These are phyloP conservation scores for Neomicropteryx cornuta DNA, from an alignment of 1,140 invertebrate genomes.

Conservation along the genomic window DNA sequence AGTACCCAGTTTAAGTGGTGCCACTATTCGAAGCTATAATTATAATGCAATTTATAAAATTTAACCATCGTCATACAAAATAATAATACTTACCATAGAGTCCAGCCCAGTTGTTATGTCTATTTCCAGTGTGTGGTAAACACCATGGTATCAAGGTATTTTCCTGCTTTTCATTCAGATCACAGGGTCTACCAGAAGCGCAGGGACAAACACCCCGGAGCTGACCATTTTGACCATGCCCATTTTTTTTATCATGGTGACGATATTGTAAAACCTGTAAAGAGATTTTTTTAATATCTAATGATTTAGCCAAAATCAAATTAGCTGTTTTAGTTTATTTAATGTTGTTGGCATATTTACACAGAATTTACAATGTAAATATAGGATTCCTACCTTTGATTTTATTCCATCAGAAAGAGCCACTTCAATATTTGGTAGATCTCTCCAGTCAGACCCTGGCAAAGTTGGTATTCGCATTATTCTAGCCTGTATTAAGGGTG, in stretches of 20 bases:
- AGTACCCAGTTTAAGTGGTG: too few relatives aligned
- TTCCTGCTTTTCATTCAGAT: slow-evolving; percentile 64
- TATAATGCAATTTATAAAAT: too few relatives aligned
- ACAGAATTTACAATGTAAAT: too few relatives aligned
- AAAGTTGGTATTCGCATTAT: slow-evolving; percentile 65
- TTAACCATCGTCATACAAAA: background rate
- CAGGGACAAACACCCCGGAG: slow-evolving; percentile 74
- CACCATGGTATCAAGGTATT: slow-evolving; percentile 88
- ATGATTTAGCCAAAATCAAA: background rate
- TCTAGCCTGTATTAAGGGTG: slow-evolving; percentile 63
- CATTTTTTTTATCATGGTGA: slow-evolving; percentile 61
- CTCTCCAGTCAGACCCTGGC: slow-evolving; percentile 76
- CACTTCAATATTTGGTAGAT: slow-evolving; percentile 70
- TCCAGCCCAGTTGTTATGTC: slow-evolving; percentile 78
- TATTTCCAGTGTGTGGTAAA: slow-evolving; percentile 75
- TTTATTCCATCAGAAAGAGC: slow-evolving; percentile 58
- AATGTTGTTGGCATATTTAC: background rate
- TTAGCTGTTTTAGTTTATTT: background rate
- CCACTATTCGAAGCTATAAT: too few relatives aligned
- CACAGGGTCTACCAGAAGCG: slow-evolving; percentile 50
- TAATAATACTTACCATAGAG: slow-evolving; percentile 36
- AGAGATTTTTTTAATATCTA: slow-evolving; percentile 3
- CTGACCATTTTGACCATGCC: slow-evolving; percentile 40
- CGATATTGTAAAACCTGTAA: slow-evolving; percentile 49
- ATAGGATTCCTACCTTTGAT: slow-evolving; percentile 30